Conservation (phyloP, 2,888 invertebrate genomes). For the Caenorhabditis wallacei region DNA sequence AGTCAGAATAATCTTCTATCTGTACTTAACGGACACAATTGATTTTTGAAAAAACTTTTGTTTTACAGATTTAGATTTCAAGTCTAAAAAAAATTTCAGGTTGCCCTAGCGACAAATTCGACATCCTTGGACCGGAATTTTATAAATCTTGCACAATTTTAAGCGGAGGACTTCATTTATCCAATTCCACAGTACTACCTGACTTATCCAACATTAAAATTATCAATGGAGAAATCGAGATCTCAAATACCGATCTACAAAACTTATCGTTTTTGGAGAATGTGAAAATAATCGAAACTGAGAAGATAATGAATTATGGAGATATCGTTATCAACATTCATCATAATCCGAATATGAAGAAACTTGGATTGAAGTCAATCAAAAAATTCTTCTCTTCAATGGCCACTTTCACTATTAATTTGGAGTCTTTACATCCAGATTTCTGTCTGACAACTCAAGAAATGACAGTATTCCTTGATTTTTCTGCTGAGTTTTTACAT, state of each 20-base stretch:
- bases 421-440: slow-evolving; percentile 1
- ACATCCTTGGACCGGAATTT: neutral
- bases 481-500: neutral
- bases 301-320: neutral
- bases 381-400: neutral
- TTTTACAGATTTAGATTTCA: no score
- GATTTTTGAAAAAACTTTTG: no score
- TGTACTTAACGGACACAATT: no score
- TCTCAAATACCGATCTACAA: neutral
- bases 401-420: neutral
- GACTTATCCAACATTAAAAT: neutral
- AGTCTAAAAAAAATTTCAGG: neutral
- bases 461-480: neutral
- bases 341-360: slow-evolving; percentile 6
- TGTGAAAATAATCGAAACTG: neutral
- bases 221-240: slow-evolving; percentile 2
- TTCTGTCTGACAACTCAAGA: slow-evolving; percentile 4
- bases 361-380: neutral
- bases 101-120: neutral
- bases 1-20: no score
- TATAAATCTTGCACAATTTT: neutral
- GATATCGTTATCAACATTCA: neutral
- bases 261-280: slow-evolving; percentile 2
- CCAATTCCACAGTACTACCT: neutral
- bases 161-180: neutral